Evolutionary conservation across 2,888 invertebrate genomes (phyloP).

Genomic region (Cremastinae sp.): DNA sequence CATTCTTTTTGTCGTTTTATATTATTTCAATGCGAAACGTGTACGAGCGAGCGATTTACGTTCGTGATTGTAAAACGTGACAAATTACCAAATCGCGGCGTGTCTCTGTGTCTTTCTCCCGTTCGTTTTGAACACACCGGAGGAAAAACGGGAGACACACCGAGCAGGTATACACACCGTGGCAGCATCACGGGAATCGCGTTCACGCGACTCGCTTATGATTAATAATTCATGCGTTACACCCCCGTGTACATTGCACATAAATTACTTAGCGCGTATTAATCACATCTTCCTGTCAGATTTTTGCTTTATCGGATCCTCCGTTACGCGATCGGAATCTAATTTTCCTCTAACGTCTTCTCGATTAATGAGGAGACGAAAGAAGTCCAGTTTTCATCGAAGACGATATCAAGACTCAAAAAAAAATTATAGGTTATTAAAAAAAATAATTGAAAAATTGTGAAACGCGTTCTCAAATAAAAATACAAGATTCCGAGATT

Average conservation of each 20-base stretch:
- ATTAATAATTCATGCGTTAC: slow-evolving; percentile 71
- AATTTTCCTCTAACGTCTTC: no score
- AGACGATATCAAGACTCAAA: no score
- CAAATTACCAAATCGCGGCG: slow-evolving; percentile 50
- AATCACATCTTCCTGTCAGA: neutral
- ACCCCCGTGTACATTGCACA: slow-evolving; percentile 6
- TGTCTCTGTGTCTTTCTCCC: slow-evolving; percentile 14
- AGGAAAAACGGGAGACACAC: slow-evolving; percentile 7
- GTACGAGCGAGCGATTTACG: slow-evolving; percentile 28
- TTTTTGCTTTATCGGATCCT: neutral
- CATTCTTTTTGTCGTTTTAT: neutral
- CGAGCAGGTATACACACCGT: slow-evolving; percentile 18
- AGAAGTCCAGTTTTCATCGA: neutral
- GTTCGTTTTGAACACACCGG: slow-evolving; percentile 25
- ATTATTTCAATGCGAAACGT: slow-evolving; percentile 26
- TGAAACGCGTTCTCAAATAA: neutral
- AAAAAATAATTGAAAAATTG: no score
- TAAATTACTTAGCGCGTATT: neutral
- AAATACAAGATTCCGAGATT: no score
- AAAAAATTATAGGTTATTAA: no score
- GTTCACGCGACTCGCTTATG: slow-evolving; percentile 51
- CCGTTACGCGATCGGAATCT: neutral
- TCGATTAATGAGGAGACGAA: no score
- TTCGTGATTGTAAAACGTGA: slow-evolving; percentile 45
- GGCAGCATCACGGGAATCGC: slow-evolving; percentile 29